phyloP scores from a whole-genome alignment of 1,140 invertebrate genomes.

The Diorhabda sublineata region DNA sequence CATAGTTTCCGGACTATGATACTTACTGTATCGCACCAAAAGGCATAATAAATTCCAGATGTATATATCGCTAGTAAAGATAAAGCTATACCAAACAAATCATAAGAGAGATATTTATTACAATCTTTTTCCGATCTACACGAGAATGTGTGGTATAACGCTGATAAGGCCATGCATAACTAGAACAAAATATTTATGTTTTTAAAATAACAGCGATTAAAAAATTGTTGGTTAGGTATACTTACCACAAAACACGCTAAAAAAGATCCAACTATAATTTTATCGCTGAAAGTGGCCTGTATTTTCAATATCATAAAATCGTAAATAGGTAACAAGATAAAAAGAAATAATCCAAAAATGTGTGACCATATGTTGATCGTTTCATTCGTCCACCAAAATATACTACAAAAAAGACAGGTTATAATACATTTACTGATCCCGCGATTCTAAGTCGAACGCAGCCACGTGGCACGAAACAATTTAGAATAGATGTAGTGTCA shows the following conservation, averaged over 20 bases:
- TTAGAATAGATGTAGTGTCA: no score
- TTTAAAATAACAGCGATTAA: not conserved
- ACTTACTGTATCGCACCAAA: slow-evolving; percentile 89
- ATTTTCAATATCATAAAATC: slow-evolving; percentile 76
- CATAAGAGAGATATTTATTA: slow-evolving; percentile 82
- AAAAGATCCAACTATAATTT: slow-evolving; percentile 75
- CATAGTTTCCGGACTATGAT: not conserved
- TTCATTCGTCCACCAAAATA: slow-evolving; percentile 97
- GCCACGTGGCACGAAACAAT: no score
- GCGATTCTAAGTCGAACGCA: no score
- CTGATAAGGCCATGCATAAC: slow-evolving; percentile 90
- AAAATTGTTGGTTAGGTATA: slow-evolving; percentile 8
- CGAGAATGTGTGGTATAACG: slow-evolving; percentile 90
- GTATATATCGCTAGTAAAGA: slow-evolving; percentile 91
- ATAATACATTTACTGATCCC: no score
- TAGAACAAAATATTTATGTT: slow-evolving; percentile 50
- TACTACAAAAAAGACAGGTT: slow-evolving; percentile 54
- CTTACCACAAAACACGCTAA: slow-evolving; percentile 84
- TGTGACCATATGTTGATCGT: slow-evolving; percentile 98
- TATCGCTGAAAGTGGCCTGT: slow-evolving; percentile 73
- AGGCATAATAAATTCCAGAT: slow-evolving; percentile 93
- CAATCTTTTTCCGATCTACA: slow-evolving; percentile 86
- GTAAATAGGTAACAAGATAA: slow-evolving; percentile 78
- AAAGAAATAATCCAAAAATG: slow-evolving; percentile 85
- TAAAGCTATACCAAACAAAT: slow-evolving; percentile 89